These are phyloP conservation scores for Diarsia mendica DNA, from an alignment of 2,888 invertebrate species.

Conservation along the genomic window DNA sequence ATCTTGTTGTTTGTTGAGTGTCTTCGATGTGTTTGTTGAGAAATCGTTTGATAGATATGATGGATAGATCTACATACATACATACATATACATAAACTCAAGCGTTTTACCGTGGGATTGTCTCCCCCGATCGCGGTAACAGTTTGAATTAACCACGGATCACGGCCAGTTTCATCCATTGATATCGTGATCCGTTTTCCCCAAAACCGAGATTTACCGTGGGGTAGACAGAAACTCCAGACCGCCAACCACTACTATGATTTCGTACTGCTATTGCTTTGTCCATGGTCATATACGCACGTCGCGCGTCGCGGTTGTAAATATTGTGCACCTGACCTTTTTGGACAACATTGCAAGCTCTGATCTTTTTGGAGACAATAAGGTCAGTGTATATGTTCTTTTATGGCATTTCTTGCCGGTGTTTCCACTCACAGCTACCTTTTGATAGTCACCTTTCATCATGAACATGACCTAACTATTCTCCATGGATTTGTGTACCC, in stretches of 20 bases:
- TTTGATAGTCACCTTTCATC: neutral
- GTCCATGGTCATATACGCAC: neutral
- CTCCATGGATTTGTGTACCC: neutral
- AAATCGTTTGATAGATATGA: conserved; percentile 33
- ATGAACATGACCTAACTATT: neutral
- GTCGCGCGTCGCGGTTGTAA: neutral
- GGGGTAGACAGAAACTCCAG: neutral
- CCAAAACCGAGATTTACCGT: too few relatives aligned
- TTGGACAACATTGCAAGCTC: neutral
- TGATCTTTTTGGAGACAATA: neutral
- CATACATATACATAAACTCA: neutral
- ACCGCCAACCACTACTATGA: neutral
- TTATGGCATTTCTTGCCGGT: neutral
- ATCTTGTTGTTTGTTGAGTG: conserved; percentile 31
- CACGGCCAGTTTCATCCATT: too few relatives aligned
- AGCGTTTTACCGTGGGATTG: neutral
- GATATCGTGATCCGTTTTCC: too few relatives aligned
- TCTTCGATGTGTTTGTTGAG: conserved; percentile 39
- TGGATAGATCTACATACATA: conserved; percentile 12
- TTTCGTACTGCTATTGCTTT: neutral
- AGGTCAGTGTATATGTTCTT: neutral
- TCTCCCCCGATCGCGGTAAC: too few relatives aligned
- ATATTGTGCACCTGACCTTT: neutral
- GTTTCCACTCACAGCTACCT: neutral
- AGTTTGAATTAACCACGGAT: too few relatives aligned